Percentiles rank a stretch among this genome's conserved stretches.
phyloP scores from a whole-genome alignment of 1,140 invertebrate genomes.

The Apis cerana region DNA sequence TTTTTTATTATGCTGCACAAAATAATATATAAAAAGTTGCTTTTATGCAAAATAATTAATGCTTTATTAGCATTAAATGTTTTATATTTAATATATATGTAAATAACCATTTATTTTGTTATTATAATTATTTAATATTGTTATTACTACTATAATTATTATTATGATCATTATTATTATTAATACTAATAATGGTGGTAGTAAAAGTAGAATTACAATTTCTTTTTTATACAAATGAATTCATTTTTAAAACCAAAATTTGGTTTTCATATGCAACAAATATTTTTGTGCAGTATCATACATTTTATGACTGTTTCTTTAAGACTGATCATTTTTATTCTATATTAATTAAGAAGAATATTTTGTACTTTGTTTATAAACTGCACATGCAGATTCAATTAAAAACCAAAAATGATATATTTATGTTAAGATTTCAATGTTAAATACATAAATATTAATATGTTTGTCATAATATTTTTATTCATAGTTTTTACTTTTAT shows the following conservation, averaged over 20 bases:
- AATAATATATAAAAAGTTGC: not conserved
- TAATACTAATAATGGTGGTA: not conserved
- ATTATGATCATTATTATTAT: not conserved
- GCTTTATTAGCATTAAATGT: slow-evolving; percentile 21
- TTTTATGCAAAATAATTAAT: slow-evolving; percentile 20
- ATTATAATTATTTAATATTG: slow-evolving; percentile 7
- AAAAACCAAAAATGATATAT: slow-evolving; percentile 36
- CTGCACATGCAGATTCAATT: slow-evolving; percentile 6
- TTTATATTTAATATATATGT: slow-evolving; percentile 32
- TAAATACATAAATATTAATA: slow-evolving; percentile 16
- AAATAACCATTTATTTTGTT: slow-evolving; percentile 40
- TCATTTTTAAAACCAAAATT: not conserved
- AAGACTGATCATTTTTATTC: slow-evolving; percentile 44
- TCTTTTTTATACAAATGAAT: not conserved
- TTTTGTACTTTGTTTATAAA: slow-evolving; percentile 33
- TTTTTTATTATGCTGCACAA: slow-evolving; percentile 36
- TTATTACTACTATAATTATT: not conserved
- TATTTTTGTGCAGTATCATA: slow-evolving; percentile 35
- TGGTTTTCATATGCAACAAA: slow-evolving; percentile 6
- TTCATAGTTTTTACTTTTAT: not conserved
- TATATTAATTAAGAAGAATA: not conserved
- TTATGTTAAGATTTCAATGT: slow-evolving; percentile 28
- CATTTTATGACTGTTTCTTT: slow-evolving; percentile 32
- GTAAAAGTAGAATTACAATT: not conserved
- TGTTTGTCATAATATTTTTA: not conserved